Evolutionary conservation across 2,888 invertebrate genomes (phyloP), one percentile per base, ranked within the genome.

Genomic region (Drosophila pegasa): DNA sequence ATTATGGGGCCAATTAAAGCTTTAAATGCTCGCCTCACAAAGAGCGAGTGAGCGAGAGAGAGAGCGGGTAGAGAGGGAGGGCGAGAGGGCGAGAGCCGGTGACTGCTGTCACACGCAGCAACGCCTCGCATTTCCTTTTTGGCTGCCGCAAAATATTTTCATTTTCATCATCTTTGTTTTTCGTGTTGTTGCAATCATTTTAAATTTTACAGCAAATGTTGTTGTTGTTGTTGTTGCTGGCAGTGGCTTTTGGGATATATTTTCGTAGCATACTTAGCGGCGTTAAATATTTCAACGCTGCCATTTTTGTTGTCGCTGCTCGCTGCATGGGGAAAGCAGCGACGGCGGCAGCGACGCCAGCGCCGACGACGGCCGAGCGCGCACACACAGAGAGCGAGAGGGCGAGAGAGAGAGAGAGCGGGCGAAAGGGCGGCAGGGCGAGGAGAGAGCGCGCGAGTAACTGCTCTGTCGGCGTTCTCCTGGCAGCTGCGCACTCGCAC

Each of bases 231-330:
- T 5, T 63, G n/a, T 48, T 59, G 43, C 16, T 50, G 50, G 35
- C 58, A 27, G 14, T 59, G 58, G 59, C 57, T 59, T 51, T 74
- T 43, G 57, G 33, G 22, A 75, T 73, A 70, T 82, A 72, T 89
- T 86, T 86, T 86, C 54, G 77, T 82, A 86, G 85, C 80, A 88
- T 86, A 85, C 85, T 85, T 89, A 89, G 80, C 72, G 72, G 88
- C 87, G 87, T 89, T 83, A 84, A 89, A 83, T 81, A 83, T 89
- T 83, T 89, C 88, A 89, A 87, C 88, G 80, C 83, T 86, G 79
- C 79, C 89, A 84, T 84, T 88, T 84, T 85, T 62, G 59, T 60
- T 72, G 57, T 22, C 41, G 55, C 50, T 55, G 63, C 54, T 31
- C 20, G 52, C 37, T 25, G 56, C 50, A n/a, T 45, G 60, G 63